Evolutionary conservation across 2,113 vertebrate species (phyloP).

Genomic region (Colistium nudipinnis): DNA sequence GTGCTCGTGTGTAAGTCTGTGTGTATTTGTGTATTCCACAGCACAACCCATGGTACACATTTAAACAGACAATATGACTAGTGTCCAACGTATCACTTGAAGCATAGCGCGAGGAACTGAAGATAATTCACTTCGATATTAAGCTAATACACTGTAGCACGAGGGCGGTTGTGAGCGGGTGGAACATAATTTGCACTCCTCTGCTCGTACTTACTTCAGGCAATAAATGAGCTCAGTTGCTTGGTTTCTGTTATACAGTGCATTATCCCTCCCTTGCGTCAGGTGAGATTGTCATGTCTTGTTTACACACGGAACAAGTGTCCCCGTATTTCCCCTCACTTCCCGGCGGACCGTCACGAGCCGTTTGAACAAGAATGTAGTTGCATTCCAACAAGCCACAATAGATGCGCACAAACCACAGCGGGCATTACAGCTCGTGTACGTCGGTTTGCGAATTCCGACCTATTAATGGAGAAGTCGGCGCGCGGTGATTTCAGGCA

Average conservation of each 20-base stretch:
- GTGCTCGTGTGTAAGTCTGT: constrained; percentile 30
- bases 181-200: constrained; percentile 26
- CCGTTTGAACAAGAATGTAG: constrained; percentile 42
- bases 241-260: constrained; percentile 15
- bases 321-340: constrained; percentile 53
- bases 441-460: constrained; percentile 53
- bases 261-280: constrained; percentile 39
- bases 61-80: neutral
- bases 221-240: constrained; percentile 24
- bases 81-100: neutral
- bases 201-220: constrained; percentile 28
- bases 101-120: neutral
- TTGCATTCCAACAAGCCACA: constrained; percentile 41
- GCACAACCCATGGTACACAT: neutral
- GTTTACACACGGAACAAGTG: constrained; percentile 63
- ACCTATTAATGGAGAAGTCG: constrained; percentile 51
- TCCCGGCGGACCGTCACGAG: constrained; percentile 47
- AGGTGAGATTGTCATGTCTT: constrained; percentile 52
- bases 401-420: constrained; percentile 50
- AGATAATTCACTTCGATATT: neutral
- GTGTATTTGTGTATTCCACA: constrained; percentile 10
- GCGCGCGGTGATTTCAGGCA: constrained; percentile 31
- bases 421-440: constrained; percentile 37
- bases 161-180: neutral
- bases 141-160: neutral